Percentiles rank a stretch among this genome's conserved stretches.
Conservation (phyloP, 1,140 invertebrate genomes). For the Radopholus similis region DNA sequence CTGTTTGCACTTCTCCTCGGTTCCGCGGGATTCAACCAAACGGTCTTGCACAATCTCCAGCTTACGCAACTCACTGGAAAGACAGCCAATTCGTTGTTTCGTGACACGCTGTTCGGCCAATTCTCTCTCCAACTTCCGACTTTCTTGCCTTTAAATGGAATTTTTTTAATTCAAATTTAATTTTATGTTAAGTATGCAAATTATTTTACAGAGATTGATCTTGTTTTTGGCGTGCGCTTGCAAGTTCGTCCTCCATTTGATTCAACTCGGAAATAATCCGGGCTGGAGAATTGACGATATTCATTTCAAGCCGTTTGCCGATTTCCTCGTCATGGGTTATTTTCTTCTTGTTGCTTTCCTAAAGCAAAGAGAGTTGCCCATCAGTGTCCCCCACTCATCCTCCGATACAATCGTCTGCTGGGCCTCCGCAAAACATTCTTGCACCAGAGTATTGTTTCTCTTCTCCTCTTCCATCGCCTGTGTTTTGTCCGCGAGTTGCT, state of each 20-base stretch:
- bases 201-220: neutral
- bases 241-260: neutral
- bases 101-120: conserved; percentile 5
- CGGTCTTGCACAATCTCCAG: neutral
- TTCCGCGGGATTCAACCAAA: neutral
- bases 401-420: conserved; percentile 4
- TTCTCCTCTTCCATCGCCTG: neutral
- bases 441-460: neutral
- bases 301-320: conserved; percentile 11
- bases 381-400: neutral
- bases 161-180: neutral
- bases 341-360: neutral
- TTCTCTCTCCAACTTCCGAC: conserved; percentile 1
- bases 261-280: conserved; percentile 3
- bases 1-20: neutral
- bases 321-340: neutral
- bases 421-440: neutral
- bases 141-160: neutral
- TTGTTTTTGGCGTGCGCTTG: neutral
- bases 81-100: neutral
- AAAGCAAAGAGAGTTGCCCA: neutral
- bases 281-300: conserved; percentile 11
- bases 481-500: neutral
- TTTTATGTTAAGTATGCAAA: neutral
- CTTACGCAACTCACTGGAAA: neutral